Percentiles rank a stretch among this genome's conserved stretches.
phyloP scores from a whole-genome alignment of 2,888 invertebrate species.

The Nomada goodeniana region DNA sequence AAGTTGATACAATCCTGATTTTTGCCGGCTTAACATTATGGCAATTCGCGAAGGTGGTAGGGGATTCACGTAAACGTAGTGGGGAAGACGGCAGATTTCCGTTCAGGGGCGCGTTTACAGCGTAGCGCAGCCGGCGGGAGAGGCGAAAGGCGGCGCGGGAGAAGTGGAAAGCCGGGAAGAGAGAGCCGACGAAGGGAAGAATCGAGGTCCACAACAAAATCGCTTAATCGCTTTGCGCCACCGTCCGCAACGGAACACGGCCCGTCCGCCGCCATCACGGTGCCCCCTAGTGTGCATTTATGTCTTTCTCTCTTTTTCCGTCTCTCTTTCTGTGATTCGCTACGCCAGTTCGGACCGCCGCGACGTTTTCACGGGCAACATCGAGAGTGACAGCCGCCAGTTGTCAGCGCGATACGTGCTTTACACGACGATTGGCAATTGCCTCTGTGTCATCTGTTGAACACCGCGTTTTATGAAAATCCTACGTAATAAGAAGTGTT shows the following conservation, averaged over 20 bases:
- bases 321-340: slow-evolving; percentile 68
- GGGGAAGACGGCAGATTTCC: slow-evolving; percentile 76
- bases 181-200: slow-evolving; percentile 80
- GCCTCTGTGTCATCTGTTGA: slow-evolving; percentile 58
- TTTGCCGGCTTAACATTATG: slow-evolving; percentile 54
- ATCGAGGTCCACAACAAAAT: slow-evolving; percentile 84
- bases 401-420: slow-evolving; percentile 70
- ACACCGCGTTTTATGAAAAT: slow-evolving; percentile 51
- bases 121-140: slow-evolving; percentile 79
- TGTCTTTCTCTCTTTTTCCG: slow-evolving; percentile 60
- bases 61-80: slow-evolving; percentile 43
- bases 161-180: slow-evolving; percentile 82
- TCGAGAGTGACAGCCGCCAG: slow-evolving; percentile 78
- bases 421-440: slow-evolving; percentile 62
- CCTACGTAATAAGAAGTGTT: slow-evolving; percentile 10
- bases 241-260: slow-evolving; percentile 79
- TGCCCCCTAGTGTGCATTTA: slow-evolving; percentile 74
- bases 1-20: slow-evolving; percentile 61
- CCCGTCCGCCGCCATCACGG: slow-evolving; percentile 75
- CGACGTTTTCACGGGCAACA: slow-evolving; percentile 77
- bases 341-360: slow-evolving; percentile 70
- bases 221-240: slow-evolving; percentile 84
- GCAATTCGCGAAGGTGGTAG: slow-evolving; percentile 52
- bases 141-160: slow-evolving; percentile 80
- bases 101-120: slow-evolving; percentile 77